Base-by-base conservation (phyloP, 2,888 invertebrate species). In the Brachylomia viminalis region DNA sequence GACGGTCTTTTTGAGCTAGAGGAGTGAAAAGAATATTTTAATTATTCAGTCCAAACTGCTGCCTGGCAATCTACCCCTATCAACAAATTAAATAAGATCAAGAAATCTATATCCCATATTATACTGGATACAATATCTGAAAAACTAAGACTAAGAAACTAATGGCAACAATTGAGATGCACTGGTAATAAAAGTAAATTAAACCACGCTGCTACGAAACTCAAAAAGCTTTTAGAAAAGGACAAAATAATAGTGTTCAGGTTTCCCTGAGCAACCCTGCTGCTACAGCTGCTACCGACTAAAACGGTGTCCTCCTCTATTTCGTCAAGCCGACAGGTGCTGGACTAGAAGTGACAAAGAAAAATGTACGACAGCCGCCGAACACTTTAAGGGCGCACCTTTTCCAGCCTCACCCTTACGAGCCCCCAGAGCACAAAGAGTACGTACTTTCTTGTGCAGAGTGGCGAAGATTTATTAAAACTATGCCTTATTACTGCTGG, bases 31-130 rank as follows among this genome's bases (percentile, higher is more conserved):
- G 70, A 70, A 70, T 30, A 70, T n/a, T 70, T 59, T 17, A 59
- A 58, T 47, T 33, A 70, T 58, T 17, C 58, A 4, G 45, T 70
- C 4, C 70, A 59, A 59, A 33, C 47, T 30, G 56, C 58, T 17
- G 15, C n/a, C 20, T 45, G 56, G 56, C 38, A 68, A 42, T 54
- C 68, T 27, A 68, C 54, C 11, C 42, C 56, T 17, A 13, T 6
- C 27, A 49, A 56, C 4, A 66, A 38, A 38, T 38, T 38, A 38
- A 38, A 38, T 38, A 38, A 38, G 38, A 38, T 6, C 4, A 38
- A 38, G 38, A 38, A 38, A 38, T 38, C 38, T 38, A 38, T 38
- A 38, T 38, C 38, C 15, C 4, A 59, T 5, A 45, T 8, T 30
- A 59, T 47, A 45, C 45, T 49, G 49, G 17, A 59, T 23, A 20